Percentiles rank a stretch among this genome's conserved stretches.
These are phyloP conservation scores for Tholera decimalis DNA, from an alignment of 2,888 invertebrate genomes.

Conservation along the genomic window DNA sequence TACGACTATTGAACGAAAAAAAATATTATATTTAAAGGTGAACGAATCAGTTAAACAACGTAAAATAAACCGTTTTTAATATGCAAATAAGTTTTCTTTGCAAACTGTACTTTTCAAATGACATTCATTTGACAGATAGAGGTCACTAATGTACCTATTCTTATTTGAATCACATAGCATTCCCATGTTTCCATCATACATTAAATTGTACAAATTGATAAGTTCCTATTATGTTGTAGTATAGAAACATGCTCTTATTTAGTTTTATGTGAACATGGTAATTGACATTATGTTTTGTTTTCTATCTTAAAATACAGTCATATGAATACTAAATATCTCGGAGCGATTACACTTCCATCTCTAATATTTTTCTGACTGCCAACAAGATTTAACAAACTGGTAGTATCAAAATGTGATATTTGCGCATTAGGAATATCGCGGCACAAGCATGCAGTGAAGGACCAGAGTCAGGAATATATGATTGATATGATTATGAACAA, in stretches of 20 bases:
- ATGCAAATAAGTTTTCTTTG: too few relatives aligned
- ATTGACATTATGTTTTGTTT: not conserved
- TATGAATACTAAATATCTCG: not conserved
- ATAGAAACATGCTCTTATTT: conserved; percentile 3
- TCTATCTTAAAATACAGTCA: not conserved
- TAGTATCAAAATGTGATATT: conserved; percentile 8
- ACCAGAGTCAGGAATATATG: conserved; percentile 4
- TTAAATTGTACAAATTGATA: conserved; percentile 10
- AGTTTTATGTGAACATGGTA: not conserved
- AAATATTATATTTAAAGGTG: too few relatives aligned
- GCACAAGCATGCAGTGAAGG: not conserved
- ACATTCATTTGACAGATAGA: too few relatives aligned
- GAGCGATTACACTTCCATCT: not conserved
- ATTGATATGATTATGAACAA: conserved; percentile 27
- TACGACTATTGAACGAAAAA: too few relatives aligned
- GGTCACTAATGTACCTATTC: too few relatives aligned
- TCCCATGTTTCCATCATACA: conserved; percentile 4
- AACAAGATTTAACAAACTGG: too few relatives aligned
- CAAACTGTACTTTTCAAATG: too few relatives aligned
- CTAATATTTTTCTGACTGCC: not conserved
- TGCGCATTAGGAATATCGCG: not conserved
- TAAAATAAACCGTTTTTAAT: too few relatives aligned
- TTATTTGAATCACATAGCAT: too few relatives aligned
- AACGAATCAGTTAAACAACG: too few relatives aligned
- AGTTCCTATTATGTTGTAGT: conserved; percentile 21